A percentile compares a stretch with the other conserved stretches of the same genome.
phyloP scores from a whole-genome alignment of 2,797 vertebrate genomes.

The Liparis tanakae region DNA sequence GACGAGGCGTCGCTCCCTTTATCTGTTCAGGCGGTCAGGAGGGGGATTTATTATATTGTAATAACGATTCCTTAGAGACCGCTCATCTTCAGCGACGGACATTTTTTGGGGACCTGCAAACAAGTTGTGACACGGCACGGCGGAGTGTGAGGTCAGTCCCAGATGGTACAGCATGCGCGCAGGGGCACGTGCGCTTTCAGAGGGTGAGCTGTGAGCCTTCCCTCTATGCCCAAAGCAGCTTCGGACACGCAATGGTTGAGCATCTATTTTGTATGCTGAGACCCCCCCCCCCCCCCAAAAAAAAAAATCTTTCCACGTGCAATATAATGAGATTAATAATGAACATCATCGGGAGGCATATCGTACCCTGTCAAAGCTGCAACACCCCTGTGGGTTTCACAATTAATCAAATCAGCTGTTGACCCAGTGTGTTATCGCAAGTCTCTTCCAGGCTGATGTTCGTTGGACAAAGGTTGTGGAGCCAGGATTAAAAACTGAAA shows the following conservation, averaged over 20 bases:
- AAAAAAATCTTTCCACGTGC: constrained; percentile 24
- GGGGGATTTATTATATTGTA: neutral
- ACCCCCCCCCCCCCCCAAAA: neutral
- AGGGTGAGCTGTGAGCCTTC: constrained; percentile 43
- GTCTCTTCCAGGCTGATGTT: constrained; percentile 45
- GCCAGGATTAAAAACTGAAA: constrained; percentile 47
- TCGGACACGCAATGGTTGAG: constrained; percentile 41
- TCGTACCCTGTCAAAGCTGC: constrained; percentile 54
- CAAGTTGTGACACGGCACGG: constrained; percentile 76
- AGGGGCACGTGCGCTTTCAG: constrained; percentile 32
- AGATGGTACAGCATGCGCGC: constrained; percentile 49
- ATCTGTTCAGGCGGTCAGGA: constrained; percentile 59
- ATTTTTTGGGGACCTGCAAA: constrained; percentile 58
- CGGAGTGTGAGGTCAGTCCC: constrained; percentile 65
- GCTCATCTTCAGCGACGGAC: constrained; percentile 36
- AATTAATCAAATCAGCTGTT: constrained; percentile 73
- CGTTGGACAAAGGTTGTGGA: constrained; percentile 47
- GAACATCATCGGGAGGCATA: constrained; percentile 65
- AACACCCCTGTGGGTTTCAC: constrained; percentile 62
- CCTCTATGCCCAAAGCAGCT: constrained; percentile 31
- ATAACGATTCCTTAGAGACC: constrained; percentile 51
- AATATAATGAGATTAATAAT: constrained; percentile 73
- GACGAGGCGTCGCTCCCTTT: constrained; percentile 41
- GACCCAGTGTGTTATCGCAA: constrained; percentile 63
- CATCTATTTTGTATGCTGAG: constrained; percentile 37